Conservation (phyloP, 2,888 invertebrate genomes). For the Epirrhoe tristata region DNA sequence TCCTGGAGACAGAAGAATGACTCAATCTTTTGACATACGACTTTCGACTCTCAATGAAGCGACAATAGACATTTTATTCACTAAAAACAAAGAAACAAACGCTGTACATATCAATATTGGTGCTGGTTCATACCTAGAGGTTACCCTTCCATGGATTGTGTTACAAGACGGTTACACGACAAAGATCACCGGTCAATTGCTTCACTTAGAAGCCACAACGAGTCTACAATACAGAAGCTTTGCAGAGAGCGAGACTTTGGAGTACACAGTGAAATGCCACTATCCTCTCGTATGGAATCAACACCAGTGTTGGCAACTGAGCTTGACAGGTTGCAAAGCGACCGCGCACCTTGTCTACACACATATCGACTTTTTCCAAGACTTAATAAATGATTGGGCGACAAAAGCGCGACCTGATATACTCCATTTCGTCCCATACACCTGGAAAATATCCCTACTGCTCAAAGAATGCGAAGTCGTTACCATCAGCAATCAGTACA, state of each 20-base stretch:
- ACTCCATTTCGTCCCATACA: constrained; percentile 97
- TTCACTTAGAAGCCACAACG: constrained; percentile 98
- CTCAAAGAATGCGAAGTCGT: constrained; percentile 98
- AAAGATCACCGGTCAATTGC: constrained; percentile 95
- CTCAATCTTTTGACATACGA: constrained; percentile 96
- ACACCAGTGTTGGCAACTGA: constrained; percentile 97
- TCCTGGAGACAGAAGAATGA: constrained; percentile 95
- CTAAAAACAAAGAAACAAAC: constrained; percentile 97
- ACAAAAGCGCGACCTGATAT: constrained; percentile 97
- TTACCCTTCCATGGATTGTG: constrained; percentile 98
- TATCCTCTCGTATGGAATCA: constrained; percentile 98
- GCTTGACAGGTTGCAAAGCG: constrained; percentile 97
- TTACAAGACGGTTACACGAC: constrained; percentile 94
- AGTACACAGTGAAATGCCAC: constrained; percentile 94
- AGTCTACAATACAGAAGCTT: constrained; percentile 97
- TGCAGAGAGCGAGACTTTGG: constrained; percentile 97
- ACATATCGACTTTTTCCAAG: constrained; percentile 98
- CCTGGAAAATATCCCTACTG: constrained; percentile 96
- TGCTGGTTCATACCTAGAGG: constrained; percentile 97
- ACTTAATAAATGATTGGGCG: constrained; percentile 98
- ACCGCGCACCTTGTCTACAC: constrained; percentile 96
- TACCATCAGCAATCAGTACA: constrained; percentile 97
- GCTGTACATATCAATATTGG: constrained; percentile 98
- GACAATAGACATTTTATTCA: constrained; percentile 98
- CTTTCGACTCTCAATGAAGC: constrained; percentile 96